Evolutionary conservation across 2,888 invertebrate genomes (phyloP).

Genomic region (Pristionchus mayeri): DNA sequence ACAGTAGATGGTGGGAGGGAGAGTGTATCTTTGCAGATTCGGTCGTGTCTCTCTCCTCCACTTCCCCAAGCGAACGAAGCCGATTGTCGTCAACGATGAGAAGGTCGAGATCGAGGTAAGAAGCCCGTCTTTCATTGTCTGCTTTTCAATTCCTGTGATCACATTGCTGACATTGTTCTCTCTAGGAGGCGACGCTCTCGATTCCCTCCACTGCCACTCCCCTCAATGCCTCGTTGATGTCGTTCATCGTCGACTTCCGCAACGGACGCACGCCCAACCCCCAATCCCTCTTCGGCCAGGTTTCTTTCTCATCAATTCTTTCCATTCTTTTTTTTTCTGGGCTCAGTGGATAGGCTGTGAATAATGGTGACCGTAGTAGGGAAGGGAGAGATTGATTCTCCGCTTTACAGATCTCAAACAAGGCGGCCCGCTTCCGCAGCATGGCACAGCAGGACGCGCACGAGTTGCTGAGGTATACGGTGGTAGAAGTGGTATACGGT

Average conservation of each 20-base stretch:
- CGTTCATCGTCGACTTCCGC: slow-evolving; percentile 59
- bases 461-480: slow-evolving; percentile 84
- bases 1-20: background rate
- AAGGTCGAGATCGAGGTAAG: slow-evolving; percentile 56
- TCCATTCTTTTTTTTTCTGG: no score
- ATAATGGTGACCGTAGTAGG: slow-evolving; percentile 35
- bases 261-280: slow-evolving; percentile 56
- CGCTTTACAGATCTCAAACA: slow-evolving; percentile 48
- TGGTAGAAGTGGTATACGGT: background rate
- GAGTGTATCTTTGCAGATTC: slow-evolving; percentile 19
- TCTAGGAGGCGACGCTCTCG: slow-evolving; percentile 25
- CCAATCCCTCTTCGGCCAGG: slow-evolving; percentile 55
- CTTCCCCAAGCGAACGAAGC: background rate
- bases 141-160: no score
- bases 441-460: slow-evolving; percentile 97
- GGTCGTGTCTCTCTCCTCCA: slow-evolving; percentile 20
- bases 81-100: slow-evolving; percentile 54
- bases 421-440: slow-evolving; percentile 88
- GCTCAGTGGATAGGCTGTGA: no score
- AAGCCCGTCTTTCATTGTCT: background rate
- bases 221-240: slow-evolving; percentile 56
- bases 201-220: slow-evolving; percentile 42
- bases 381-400: background rate
- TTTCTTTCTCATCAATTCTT: slow-evolving; percentile 48
- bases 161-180: background rate